These are phyloP conservation scores for Typhlichthys eigenmanni DNA, from an alignment of 2,797 vertebrate genomes.

Conservation along the genomic window DNA sequence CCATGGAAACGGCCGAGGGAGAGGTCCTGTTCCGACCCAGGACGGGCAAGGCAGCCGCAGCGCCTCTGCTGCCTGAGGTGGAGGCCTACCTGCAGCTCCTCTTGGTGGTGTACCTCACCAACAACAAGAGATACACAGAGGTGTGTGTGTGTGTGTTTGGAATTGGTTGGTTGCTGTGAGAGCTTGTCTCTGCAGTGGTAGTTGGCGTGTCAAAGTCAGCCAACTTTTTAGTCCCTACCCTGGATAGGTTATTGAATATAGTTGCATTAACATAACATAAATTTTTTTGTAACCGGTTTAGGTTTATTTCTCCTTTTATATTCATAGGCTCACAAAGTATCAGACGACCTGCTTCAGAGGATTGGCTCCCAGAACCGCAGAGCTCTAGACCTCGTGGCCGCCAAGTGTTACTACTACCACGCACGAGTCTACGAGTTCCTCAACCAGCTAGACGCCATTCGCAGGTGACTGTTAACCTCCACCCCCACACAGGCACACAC, in stretches of 20 bases:
- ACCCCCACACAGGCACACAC: not conserved
- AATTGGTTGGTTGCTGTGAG: too few relatives aligned
- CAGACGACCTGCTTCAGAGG: conserved; percentile 93
- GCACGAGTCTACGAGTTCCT: conserved; percentile 93
- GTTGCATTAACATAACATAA: too few relatives aligned
- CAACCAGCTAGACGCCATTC: conserved; percentile 85
- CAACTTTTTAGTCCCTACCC: too few relatives aligned
- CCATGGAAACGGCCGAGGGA: conserved; percentile 88
- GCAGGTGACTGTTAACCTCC: conserved; percentile 71
- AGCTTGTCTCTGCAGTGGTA: too few relatives aligned
- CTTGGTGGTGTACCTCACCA: conserved; percentile 90
- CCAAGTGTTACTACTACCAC: conserved; percentile 97
- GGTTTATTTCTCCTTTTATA: not conserved
- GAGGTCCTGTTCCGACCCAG: conserved; percentile 91
- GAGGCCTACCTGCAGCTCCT: conserved; percentile 94
- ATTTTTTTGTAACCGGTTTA: not conserved
- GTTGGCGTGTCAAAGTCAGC: too few relatives aligned
- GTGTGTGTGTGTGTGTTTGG: conserved; percentile 62
- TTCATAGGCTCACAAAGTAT: conserved; percentile 90
- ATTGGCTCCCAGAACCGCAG: conserved; percentile 93
- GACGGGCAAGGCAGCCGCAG: conserved; percentile 86
- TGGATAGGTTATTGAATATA: too few relatives aligned
- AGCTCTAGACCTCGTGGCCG: conserved; percentile 91
- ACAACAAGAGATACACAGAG: conserved; percentile 89
- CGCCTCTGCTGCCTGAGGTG: conserved; percentile 90